Evolutionary conservation across 2,113 vertebrate species (phyloP).

Genomic region (Ardeotis arabs): DNA sequence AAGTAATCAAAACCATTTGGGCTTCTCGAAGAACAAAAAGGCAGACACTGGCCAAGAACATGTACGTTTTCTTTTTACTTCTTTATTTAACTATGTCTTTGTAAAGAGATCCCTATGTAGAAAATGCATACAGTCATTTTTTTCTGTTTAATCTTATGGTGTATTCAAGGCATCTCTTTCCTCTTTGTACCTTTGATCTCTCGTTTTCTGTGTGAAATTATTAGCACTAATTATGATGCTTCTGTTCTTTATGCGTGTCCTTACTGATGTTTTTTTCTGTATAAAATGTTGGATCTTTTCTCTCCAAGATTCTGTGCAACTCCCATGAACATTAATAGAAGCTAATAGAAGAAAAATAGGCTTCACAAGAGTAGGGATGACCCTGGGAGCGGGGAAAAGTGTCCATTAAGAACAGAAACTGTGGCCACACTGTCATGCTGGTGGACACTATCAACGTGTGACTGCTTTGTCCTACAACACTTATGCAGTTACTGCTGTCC

Average conservation of each 20-base stretch:
- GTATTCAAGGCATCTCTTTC: neutral
- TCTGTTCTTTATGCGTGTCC: neutral
- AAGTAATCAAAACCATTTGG: neutral
- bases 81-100: neutral
- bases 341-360: slow-evolving; percentile 43
- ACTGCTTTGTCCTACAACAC: slow-evolving; percentile 29
- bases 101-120: neutral
- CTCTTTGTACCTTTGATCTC: neutral
- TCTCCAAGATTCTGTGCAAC: neutral
- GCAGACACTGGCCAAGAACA: neutral
- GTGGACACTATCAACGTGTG: neutral
- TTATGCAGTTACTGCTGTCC: slow-evolving; percentile 33
- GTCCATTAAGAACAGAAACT: slow-evolving; percentile 22
- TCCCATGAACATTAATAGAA: neutral
- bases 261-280: neutral
- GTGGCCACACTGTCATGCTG: neutral
- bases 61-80: neutral
- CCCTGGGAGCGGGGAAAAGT: neutral
- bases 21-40: neutral
- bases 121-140: neutral
- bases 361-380: neutral
- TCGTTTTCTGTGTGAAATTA: neutral
- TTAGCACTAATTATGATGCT: neutral
- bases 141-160: neutral
- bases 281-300: neutral